Evolutionary conservation across 2,888 invertebrate genomes (phyloP).

Genomic region (Hemaris fuciformis): DNA sequence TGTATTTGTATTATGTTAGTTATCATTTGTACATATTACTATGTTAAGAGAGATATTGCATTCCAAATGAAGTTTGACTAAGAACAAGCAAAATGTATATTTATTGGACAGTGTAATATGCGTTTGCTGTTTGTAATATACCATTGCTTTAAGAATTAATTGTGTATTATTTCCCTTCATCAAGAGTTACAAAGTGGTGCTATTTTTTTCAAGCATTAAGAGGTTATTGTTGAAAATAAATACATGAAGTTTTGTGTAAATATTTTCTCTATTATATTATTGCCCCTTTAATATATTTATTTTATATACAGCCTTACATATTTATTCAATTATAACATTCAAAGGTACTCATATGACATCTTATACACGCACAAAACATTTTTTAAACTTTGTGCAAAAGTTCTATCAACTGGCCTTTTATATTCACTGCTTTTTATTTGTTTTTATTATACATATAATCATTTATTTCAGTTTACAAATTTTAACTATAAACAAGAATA

Average conservation of each 20-base stretch:
- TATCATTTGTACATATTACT: conserved; percentile 3
- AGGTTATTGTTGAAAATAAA: too few relatives aligned
- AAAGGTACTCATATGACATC: not conserved
- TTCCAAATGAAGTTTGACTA: conserved; percentile 10
- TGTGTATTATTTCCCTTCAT: not conserved
- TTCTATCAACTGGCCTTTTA: not conserved
- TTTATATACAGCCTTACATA: conserved; percentile 21
- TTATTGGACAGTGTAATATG: conserved; percentile 12
- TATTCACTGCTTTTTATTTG: not conserved
- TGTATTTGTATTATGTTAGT: not conserved
- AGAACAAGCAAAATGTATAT: conserved; percentile 18
- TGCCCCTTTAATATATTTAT: not conserved
- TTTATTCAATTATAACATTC: conserved; percentile 2
- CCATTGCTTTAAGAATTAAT: not conserved
- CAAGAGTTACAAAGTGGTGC: too few relatives aligned
- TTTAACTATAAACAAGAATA: not conserved
- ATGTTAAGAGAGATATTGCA: not conserved
- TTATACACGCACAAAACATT: not conserved
- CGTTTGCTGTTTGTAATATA: conserved; percentile 6
- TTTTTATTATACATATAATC: not conserved
- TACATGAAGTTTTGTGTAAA: not conserved
- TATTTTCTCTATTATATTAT: not conserved
- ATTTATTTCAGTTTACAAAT: not conserved
- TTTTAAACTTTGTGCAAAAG: not conserved
- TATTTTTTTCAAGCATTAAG: too few relatives aligned